Percentiles rank a stretch among this genome's conserved stretches.
Evolutionary conservation across 1,140 invertebrate species (phyloP).

Genomic region (Hyles vespertilio): DNA sequence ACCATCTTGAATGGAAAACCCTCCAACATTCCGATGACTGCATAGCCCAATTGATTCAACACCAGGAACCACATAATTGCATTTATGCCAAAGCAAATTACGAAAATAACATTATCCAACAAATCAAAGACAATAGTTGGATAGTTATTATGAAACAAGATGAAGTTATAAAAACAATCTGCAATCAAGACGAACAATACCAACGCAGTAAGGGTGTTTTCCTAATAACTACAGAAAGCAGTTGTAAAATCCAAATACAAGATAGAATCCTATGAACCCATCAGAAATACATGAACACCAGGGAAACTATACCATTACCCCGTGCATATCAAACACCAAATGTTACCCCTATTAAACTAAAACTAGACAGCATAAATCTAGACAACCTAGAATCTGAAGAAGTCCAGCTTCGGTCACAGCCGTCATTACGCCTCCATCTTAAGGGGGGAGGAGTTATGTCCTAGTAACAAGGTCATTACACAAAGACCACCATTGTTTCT

Average conservation of each 20-base stretch:
- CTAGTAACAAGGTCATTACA: no score
- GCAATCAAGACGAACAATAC: conserved; percentile 16
- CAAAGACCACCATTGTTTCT: no score
- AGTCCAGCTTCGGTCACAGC: not conserved
- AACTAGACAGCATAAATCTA: not conserved
- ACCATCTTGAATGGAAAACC: conserved; percentile 23
- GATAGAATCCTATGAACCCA: conserved; percentile 8
- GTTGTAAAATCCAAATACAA: conserved; percentile 6
- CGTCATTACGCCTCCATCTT: not conserved
- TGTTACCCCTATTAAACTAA: not conserved
- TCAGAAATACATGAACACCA: conserved; percentile 9
- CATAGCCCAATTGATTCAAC: conserved; percentile 11
- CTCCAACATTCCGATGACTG: conserved; percentile 12
- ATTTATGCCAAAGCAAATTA: conserved; percentile 10
- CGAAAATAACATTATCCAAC: conserved; percentile 21
- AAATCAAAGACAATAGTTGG: conserved; percentile 30
- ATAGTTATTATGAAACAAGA: conserved; percentile 21
- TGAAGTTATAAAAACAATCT: conserved; percentile 24
- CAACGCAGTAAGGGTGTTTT: conserved; percentile 5
- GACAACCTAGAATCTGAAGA: not conserved
- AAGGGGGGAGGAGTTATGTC: not conserved
- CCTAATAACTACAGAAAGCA: conserved; percentile 6
- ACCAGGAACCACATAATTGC: conserved; percentile 13
- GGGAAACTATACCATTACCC: conserved; percentile 11
- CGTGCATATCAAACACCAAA: conserved; percentile 5